Base-by-base conservation (phyloP, 2,797 vertebrate genomes). In the Sandelia bainsii region DNA sequence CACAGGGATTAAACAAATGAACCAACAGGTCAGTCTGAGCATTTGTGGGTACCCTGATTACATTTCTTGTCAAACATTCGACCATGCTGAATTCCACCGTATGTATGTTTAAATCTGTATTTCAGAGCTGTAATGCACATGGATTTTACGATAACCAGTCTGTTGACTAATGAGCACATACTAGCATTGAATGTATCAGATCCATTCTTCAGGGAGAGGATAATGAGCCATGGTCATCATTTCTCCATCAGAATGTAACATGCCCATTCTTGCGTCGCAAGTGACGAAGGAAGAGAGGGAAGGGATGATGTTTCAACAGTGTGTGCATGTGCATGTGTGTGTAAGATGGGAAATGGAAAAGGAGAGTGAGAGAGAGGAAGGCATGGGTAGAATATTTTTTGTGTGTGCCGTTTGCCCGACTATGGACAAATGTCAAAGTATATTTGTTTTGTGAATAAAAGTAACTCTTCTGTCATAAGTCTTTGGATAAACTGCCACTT, bases 131-230 rank as follows among this genome's bases (percentile, higher is more conserved):
- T 17, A 60, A 84, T 51, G 77, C 81, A 84, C 80, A 68, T 73
- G 67, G 67, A 58, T 88, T 83, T 72, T 63, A 5, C 7, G 11
- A 68, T 45, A 67, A 65, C 62, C 23, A 44, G 75, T 63, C 78
- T 22, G 76, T 68, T 25, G 39, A 79, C 67, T 71, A 69, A 87
- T 75, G 87, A 89, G 89, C 90, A 89, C 85, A 92, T 62, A 78
- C 82, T 77, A 79, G 81, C 86, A 75, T 81, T 92, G 92, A 93
- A 93, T 93, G 93, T 93, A 93, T 89, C 65, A 70, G 84, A 80
- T 86, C 85, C 87, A 89, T 91, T 91, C 81, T 91, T 89, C 89
- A 93, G 92, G 92, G 86, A 91, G 90, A 92, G 92, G 93, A 93
- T 86, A 91, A 90, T 72, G 90, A 93, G 91, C 92, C 90, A 92